Base-by-base conservation (phyloP, 2,113 vertebrate genomes). In the Parus major region DNA sequence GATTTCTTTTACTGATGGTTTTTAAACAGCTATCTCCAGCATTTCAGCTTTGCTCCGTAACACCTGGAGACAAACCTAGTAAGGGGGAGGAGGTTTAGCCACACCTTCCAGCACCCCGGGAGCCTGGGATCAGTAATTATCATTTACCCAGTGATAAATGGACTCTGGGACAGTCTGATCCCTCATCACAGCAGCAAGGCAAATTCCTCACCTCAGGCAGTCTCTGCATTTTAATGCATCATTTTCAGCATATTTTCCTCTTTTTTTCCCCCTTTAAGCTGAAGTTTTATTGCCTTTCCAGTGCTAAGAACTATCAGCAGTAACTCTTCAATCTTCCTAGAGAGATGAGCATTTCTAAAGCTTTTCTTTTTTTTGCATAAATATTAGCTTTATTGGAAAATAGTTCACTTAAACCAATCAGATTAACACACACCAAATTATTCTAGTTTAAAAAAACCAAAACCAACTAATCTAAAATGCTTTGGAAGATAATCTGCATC, bases 311-410 rank as follows among this genome's bases (percentile, higher is more conserved):
- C n/a, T 53, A 27, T 1, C 11, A 35, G 29, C 47, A 81, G 23
- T 42, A 70, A 92, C 27, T 69, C 46, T 81, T 47, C 12, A 33
- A 84, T 10, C 77, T 91, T 92, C 88, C 94, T 92, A 81, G 69
- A 97, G 92, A 96, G 86, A 96, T 92, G 49, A 96, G 83, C 77
- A 65, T 95, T 95, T 95, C 86, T 97, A 93, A 96, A 93, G 52
- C 35, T 19, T 69, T 86, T 78, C 53, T 92, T 84, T 92, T 84
- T 91, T 88, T 94, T 94, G 94, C 96, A 96, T 96, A 95, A 97
- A 97, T 97, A 95, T 92, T 96, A 95, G 84, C 95, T 96, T 97
- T 96, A 95, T 96, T 97, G 94, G 92, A 97, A 97, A 96, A 96
- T 94, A 97, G 77, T 95, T 95, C 88, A 93, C 94, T 95, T 96